A percentile compares a stretch with the other conserved stretches of the same genome.
Conservation (phyloP, 2,888 invertebrate genomes). For the Macaria liturata region DNA sequence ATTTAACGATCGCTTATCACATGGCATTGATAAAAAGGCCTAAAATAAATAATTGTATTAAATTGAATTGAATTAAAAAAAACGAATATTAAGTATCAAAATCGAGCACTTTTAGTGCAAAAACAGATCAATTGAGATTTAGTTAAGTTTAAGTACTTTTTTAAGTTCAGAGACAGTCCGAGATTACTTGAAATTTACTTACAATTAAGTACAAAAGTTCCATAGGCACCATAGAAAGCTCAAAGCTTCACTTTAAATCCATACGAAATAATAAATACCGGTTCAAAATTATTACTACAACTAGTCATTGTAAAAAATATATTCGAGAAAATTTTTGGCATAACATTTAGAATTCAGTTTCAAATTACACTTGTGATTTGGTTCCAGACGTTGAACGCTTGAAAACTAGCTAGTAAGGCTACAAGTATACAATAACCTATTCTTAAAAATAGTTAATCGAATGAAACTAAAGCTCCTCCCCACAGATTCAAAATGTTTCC, state of each 20-base stretch:
- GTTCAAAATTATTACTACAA: conserved; percentile 21
- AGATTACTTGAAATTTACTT: conserved; percentile 40
- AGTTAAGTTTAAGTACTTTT: conserved; percentile 31
- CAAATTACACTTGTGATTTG: conserved; percentile 31
- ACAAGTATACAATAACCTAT: conserved; percentile 51
- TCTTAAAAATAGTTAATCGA: conserved; percentile 50
- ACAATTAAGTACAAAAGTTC: conserved; percentile 55
- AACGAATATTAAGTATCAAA: conserved; percentile 41
- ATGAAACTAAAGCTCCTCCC: conserved; percentile 38
- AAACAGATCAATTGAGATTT: conserved; percentile 43
- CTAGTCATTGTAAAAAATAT: conserved; percentile 19
- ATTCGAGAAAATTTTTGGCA: conserved; percentile 36
- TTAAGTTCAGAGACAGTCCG: conserved; percentile 20
- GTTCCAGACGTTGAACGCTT: conserved; percentile 38
- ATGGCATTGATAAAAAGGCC: conserved; percentile 44
- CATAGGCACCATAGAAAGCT: conserved; percentile 53
- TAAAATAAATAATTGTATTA: conserved; percentile 36
- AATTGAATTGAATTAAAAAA: conserved; percentile 46
- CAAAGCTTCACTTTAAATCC: conserved; percentile 46
- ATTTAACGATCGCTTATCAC: conserved; percentile 53
- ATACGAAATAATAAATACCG: conserved; percentile 19
- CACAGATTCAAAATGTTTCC: too few relatives aligned
- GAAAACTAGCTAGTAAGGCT: conserved; percentile 42
- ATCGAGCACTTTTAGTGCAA: conserved; percentile 42
- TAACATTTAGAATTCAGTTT: conserved; percentile 28